Evolutionary conservation across 1,140 invertebrate genomes (phyloP).

Genomic region (Maconellicoccus hirsutus): DNA sequence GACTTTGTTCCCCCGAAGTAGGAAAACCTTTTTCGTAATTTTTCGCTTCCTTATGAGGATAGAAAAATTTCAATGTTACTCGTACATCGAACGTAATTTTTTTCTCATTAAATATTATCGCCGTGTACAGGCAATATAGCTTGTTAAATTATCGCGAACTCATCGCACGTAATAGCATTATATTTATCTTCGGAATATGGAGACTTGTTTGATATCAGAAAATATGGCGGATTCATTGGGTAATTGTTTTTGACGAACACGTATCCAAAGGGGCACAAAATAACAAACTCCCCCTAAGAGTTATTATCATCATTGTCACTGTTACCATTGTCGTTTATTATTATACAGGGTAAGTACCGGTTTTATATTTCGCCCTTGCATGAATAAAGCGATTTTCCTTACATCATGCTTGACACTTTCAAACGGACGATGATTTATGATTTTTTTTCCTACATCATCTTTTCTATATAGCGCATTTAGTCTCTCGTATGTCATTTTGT

Average conservation of each 20-base stretch:
- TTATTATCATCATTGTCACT: conserved; percentile 9
- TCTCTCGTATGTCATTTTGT: neutral
- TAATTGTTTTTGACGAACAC: conserved; percentile 9
- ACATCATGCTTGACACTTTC: neutral
- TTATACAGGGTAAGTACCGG: conserved; percentile 3
- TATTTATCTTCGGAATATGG: neutral
- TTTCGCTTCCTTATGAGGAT: too few species aligned
- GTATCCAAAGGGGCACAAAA: neutral
- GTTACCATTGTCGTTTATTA: conserved; percentile 4
- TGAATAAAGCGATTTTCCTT: neutral
- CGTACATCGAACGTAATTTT: too few species aligned
- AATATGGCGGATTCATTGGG: neutral
- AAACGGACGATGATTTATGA: conserved; percentile 8
- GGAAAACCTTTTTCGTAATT: too few species aligned
- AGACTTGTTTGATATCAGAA: conserved; percentile 7
- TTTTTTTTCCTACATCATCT: neutral
- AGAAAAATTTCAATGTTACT: too few species aligned
- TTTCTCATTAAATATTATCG: too few species aligned
- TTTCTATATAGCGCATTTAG: neutral
- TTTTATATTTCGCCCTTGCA: neutral
- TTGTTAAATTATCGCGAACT: too few species aligned
- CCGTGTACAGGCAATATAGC: too few species aligned
- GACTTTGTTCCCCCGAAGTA: too few species aligned
- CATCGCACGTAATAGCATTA: too few species aligned
- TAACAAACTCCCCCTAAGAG: conserved; percentile 7